These are phyloP conservation scores for Baccha elongata DNA, from an alignment of 2,888 invertebrate species.

Conservation along the genomic window DNA sequence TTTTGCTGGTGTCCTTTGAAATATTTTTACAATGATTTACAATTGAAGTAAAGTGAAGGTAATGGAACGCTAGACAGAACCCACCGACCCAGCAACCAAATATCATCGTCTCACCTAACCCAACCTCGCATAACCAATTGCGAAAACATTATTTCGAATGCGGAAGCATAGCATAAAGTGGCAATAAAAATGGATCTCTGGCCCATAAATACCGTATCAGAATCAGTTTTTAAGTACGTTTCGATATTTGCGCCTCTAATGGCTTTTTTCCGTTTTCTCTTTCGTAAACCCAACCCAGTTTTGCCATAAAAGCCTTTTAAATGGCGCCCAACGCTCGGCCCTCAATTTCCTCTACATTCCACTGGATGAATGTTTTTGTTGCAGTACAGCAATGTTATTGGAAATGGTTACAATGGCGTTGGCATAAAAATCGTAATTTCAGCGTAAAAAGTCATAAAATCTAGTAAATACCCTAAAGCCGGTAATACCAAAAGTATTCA, in stretches of 20 bases:
- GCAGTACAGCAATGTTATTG: neutral
- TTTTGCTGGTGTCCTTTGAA: conserved; percentile 33
- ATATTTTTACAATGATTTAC: conserved; percentile 61
- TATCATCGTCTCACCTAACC: conserved; percentile 6
- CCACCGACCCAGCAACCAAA: neutral
- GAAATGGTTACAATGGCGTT: conserved; percentile 38
- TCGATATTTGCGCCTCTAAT: conserved; percentile 70
- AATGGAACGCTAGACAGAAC: neutral
- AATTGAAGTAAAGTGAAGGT: conserved; percentile 22
- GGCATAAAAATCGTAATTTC: conserved; percentile 64
- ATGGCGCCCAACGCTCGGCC: conserved; percentile 35
- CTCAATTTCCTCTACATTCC: neutral
- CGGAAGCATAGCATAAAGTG: conserved; percentile 68
- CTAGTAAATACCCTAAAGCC: conserved; percentile 47
- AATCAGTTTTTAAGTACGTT: conserved; percentile 72
- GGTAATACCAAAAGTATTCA: conserved; percentile 68
- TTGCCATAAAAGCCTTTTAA: neutral
- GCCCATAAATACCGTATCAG: conserved; percentile 69
- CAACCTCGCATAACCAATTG: conserved; percentile 40
- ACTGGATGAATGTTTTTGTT: conserved; percentile 17
- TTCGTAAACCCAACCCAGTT: too few relatives aligned
- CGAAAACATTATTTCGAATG: conserved; percentile 61
- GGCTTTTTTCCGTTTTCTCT: conserved; percentile 31
- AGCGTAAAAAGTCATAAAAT: conserved; percentile 68
- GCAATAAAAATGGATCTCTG: conserved; percentile 69